Evolutionary conservation across 2,797 vertebrate genomes (phyloP), one percentile per base, ranked within the genome.

Genomic region (Cercopithecus hamlyni): DNA sequence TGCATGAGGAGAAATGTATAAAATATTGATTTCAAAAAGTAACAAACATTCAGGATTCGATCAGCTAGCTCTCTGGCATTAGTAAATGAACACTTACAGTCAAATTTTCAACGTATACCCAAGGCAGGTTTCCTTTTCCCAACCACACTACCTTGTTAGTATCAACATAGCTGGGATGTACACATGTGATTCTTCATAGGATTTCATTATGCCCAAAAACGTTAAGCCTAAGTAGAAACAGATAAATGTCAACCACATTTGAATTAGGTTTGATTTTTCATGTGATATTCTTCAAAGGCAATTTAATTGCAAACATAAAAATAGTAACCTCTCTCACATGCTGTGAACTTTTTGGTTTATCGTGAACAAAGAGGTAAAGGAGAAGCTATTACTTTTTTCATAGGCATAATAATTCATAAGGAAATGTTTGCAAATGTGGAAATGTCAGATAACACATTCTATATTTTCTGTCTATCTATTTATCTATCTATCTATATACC

Each of bases 281-380:
- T 79, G 33, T 57, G 61, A 61, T 75, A 58, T 5, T 72, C 10
- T 90, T 79, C 61, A 57, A 80, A 89, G 57, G 20, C 15, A 93
- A 76, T 76, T 96, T 58, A 88, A 67, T 55, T 76, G 13, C 22
- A 93, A 93, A 67, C 2, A 26, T 86, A 57, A 93, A 94, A 90
- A 73, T 26, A 36, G 48, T 80, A 79, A 45, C 27, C 33, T 75
- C 14, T 73, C 15, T 72, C 52, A 92, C 9, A 94, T 36, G 17
- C 3, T 84, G 39, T 89, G 33, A 24, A 39, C 2, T 43, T 45
- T 87, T 87, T 72, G 33, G 20, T 64, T 79, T 84, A 5, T 64
- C 50, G 10, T 7, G 0, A 33, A 67, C 1, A 45, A 61, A 39
- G 3, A 88, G 30, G 27, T 20, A 58, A 36, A 90, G 2, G 13